Evolutionary conservation across 2,113 vertebrate genomes (phyloP).

Genomic region (Haplotaxodon microlepis): DNA sequence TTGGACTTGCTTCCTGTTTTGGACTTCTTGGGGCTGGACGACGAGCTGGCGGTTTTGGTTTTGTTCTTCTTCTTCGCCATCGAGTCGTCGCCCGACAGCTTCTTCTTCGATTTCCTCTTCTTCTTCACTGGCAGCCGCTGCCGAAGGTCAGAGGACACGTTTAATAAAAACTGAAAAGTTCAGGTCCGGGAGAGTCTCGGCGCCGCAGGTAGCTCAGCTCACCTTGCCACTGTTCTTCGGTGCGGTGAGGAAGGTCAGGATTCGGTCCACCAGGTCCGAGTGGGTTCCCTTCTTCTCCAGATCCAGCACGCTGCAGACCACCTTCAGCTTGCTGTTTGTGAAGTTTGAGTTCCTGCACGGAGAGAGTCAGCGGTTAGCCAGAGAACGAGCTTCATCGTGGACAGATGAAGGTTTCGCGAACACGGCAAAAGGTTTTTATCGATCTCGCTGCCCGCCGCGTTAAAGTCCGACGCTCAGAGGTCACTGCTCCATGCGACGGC

Average conservation of each 20-base stretch:
- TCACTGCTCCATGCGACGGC: not conserved
- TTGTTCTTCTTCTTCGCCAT: constrained; percentile 74
- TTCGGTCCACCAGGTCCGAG: constrained; percentile 82
- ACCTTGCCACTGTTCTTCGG: constrained; percentile 94
- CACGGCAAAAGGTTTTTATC: not conserved
- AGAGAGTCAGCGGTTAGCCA: not conserved
- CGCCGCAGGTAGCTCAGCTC: not conserved
- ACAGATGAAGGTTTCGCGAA: not conserved
- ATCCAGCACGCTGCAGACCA: constrained; percentile 87
- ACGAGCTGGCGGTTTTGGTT: constrained; percentile 73
- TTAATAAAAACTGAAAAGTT: not conserved
- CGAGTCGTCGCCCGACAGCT: constrained; percentile 12
- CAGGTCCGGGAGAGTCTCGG: rapidly evolving
- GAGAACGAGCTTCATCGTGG: not conserved
- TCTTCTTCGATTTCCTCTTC: constrained; percentile 67
- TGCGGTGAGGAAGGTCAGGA: constrained; percentile 84
- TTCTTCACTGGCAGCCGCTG: constrained; percentile 65
- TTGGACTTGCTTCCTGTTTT: constrained; percentile 81
- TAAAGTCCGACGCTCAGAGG: not conserved
- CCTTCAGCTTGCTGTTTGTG: constrained; percentile 78
- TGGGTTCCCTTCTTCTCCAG: constrained; percentile 92
- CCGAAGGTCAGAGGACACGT: not conserved
- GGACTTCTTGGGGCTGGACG: constrained; percentile 76
- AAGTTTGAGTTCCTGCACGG: constrained; percentile 25
- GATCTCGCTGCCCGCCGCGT: not conserved